Base-by-base conservation (phyloP, 2,888 invertebrate species). In the Sarcophaga carnaria region DNA sequence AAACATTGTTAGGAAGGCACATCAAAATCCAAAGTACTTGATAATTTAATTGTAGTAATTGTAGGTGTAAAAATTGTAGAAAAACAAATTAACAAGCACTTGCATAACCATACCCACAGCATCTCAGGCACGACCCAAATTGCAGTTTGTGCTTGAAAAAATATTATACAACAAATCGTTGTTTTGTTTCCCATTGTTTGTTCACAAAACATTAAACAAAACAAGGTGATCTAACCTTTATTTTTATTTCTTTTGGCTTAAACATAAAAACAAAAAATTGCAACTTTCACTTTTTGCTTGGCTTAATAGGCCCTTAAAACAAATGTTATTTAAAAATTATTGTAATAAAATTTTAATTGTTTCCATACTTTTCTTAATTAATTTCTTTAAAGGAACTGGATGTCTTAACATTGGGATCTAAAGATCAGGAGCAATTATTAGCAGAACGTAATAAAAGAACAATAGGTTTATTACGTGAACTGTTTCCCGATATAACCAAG, bases 371-470 rank as follows among this genome's bases (percentile, higher is more conserved):
- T 47, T 81, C 60, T 45, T 37, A 54, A 60, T 10, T 77, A 79
- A 72, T 80, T 83, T 22, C 78, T 25, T 91, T 91, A 0, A 94
- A 96, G 96, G 96, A 95, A 93, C 94, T 96, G 89, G 95, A 96
- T 90, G 95, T 95, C 88, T 93, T 96, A 92, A 95, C 96, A 94
- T 94, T 96, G 90, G 95, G 95, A 89, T 95, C 96, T 89, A 90
- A 89, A 82, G 91, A 91, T 86, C 95, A 95, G 88, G 95, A 96
- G 92, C 95, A 95, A 92, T 93, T 95, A 89, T 91, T 92, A 86
- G 95, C 95, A 92, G 95, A 96, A 89, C 95, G 96, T 91, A 96
- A 96, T 94, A 97, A 96, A 94, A 94, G 96, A 91, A 97, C 96
- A 89, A 96, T 97, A 91, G 96, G 96, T 90, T 95, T 96, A 91